phyloP scores from a whole-genome alignment of 2,797 vertebrate genomes.

The Sitta carolinensis region DNA sequence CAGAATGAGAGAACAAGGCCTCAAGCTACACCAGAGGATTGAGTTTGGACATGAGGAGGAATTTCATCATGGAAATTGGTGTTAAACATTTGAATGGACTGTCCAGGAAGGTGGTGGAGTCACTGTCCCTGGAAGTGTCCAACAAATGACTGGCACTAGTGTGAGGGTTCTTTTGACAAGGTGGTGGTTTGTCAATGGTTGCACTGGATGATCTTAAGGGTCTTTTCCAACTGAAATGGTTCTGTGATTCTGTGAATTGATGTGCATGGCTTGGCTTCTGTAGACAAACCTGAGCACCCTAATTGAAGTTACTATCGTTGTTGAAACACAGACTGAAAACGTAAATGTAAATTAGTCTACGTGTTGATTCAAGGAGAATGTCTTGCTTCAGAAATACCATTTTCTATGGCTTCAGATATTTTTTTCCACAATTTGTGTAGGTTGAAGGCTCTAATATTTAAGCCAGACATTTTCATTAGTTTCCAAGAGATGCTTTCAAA shows the following conservation, averaged over 20 bases:
- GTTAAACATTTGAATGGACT: neutral
- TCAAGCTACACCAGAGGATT: neutral
- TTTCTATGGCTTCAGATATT: neutral
- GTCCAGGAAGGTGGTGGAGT: neutral
- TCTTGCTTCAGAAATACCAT: neutral
- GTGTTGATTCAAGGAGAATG: neutral
- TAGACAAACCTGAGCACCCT: fast-evolving
- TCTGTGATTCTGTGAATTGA: neutral
- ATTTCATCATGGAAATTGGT: neutral
- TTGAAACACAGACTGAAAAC: neutral
- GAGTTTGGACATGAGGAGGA: neutral
- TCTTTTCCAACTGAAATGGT: neutral
- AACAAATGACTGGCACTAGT: neutral
- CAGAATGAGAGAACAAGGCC: neutral
- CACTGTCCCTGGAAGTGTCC: fast-evolving
- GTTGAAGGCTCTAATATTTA: neutral
- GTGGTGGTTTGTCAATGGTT: neutral
- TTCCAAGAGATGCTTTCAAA: neutral
- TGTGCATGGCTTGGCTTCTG: neutral
- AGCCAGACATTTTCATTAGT: neutral
- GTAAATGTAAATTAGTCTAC: neutral
- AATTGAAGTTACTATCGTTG: neutral
- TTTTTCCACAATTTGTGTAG: neutral
- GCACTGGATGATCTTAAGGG: neutral
- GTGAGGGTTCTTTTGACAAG: neutral